Percentiles rank a stretch among this genome's conserved stretches.
Evolutionary conservation across 2,888 invertebrate species (phyloP).

Genomic region (Neuroscelio doddi): DNA sequence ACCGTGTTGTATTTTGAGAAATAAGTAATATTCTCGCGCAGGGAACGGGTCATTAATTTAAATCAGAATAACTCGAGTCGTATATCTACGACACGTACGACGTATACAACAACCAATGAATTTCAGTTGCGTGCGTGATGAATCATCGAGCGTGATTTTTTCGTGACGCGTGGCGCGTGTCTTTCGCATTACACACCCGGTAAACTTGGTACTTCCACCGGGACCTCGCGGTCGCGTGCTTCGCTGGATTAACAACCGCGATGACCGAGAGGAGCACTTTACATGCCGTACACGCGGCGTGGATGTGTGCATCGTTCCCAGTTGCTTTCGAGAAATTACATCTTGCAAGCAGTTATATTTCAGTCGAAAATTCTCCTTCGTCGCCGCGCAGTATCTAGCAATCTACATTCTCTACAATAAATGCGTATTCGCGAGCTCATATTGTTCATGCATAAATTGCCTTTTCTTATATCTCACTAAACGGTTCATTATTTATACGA

Average conservation of each 20-base stretch:
- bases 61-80: slow-evolving; percentile 14
- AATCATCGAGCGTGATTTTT: slow-evolving; percentile 30
- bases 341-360: slow-evolving; percentile 28
- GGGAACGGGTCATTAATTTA: slow-evolving; percentile 11
- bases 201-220: slow-evolving; percentile 28
- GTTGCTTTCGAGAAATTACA: slow-evolving; percentile 25
- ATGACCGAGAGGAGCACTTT: slow-evolving; percentile 33
- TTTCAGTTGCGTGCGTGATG: slow-evolving; percentile 20
- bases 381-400: slow-evolving; percentile 10
- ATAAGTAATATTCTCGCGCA: too few relatives aligned
- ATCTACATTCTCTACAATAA: slow-evolving; percentile 37
- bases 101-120: not conserved
- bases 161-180: slow-evolving; percentile 36
- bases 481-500: slow-evolving; percentile 22
- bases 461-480: slow-evolving; percentile 30
- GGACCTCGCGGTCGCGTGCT: slow-evolving; percentile 37
- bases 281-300: slow-evolving; percentile 38
- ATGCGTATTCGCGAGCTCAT: slow-evolving; percentile 27
- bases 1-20: too few relatives aligned
- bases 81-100: not conserved
- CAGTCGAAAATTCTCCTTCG: slow-evolving; percentile 21
- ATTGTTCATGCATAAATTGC: slow-evolving; percentile 24
- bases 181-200: slow-evolving; percentile 16
- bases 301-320: slow-evolving; percentile 34
- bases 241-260: slow-evolving; percentile 35